A percentile compares a stretch with the other conserved stretches of the same genome.
Conservation (phyloP, 2,797 vertebrate genomes). For the Chaetodon trifasciatus region DNA sequence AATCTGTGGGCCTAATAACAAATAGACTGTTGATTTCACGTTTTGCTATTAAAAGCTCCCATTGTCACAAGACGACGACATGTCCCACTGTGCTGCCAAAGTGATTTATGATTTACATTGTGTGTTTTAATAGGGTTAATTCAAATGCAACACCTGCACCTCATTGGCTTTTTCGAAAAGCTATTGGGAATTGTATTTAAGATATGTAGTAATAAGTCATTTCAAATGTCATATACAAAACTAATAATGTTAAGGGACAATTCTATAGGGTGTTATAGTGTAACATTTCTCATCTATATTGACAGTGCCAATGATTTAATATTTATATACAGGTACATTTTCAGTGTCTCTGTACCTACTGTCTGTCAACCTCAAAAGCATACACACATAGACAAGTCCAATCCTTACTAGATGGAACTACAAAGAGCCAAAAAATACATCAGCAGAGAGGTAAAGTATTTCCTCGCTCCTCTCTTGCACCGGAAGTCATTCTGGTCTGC, state of each 20-base stretch:
- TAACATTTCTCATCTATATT: background rate
- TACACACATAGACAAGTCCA: no score
- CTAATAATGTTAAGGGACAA: background rate
- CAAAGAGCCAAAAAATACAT: background rate
- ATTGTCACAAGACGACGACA: background rate
- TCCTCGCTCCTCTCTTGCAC: no score
- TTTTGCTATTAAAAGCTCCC: background rate
- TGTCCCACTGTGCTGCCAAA: background rate
- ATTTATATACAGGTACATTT: background rate
- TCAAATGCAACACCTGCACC: background rate
- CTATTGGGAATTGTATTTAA: background rate
- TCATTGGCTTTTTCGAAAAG: background rate
- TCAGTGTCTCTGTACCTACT: background rate
- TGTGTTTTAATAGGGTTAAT: background rate
- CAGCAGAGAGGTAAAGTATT: background rate
- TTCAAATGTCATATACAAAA: background rate
- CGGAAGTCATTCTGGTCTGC: no score
- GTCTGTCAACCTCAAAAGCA: background rate
- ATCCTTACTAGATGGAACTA: background rate
- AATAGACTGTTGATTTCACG: background rate
- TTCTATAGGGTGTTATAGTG: background rate
- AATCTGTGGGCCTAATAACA: background rate
- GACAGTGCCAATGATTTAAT: background rate
- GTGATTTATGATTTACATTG: background rate
- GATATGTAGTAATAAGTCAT: background rate